Conservation (phyloP, 2,888 invertebrate genomes). For the Ceratothoa steindachneri region DNA sequence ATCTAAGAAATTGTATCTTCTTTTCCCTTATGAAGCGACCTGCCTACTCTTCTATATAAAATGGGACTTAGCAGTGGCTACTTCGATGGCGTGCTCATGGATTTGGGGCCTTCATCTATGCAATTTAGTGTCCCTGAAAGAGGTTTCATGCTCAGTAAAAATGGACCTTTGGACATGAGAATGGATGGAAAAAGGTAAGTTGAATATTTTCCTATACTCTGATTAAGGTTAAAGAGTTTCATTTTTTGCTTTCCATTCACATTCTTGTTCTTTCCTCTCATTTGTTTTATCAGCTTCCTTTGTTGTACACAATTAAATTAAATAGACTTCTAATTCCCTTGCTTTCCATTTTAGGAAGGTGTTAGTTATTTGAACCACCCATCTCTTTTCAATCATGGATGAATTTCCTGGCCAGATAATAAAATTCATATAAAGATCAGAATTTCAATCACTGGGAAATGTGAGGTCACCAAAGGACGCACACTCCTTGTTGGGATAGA, state of each 20-base stretch:
- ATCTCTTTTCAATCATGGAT: too few relatives aligned
- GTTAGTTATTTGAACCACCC: too few relatives aligned
- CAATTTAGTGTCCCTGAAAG: constrained; percentile 76
- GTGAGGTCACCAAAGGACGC: too few relatives aligned
- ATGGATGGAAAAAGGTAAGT: constrained; percentile 73
- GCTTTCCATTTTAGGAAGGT: too few relatives aligned
- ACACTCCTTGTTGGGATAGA: too few relatives aligned
- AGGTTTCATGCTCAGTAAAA: constrained; percentile 78
- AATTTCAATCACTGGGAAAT: too few relatives aligned
- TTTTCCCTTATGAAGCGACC: constrained; percentile 29
- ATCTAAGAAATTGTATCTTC: too few relatives aligned
- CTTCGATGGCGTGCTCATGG: constrained; percentile 83
- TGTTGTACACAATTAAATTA: background rate
- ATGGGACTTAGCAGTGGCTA: constrained; percentile 53
- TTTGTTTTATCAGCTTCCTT: background rate
- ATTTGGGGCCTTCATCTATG: constrained; percentile 93
- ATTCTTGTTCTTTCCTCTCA: background rate
- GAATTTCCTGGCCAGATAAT: too few relatives aligned
- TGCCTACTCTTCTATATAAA: constrained; percentile 17
- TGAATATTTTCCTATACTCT: too few relatives aligned
- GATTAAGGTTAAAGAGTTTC: too few relatives aligned
- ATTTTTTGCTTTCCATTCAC: background rate
- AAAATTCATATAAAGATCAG: too few relatives aligned
- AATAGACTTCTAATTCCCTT: too few relatives aligned
- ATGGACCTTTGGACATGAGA: constrained; percentile 91